Evolutionary conservation across 2,888 invertebrate genomes (phyloP).

Genomic region (Perdita meconis): DNA sequence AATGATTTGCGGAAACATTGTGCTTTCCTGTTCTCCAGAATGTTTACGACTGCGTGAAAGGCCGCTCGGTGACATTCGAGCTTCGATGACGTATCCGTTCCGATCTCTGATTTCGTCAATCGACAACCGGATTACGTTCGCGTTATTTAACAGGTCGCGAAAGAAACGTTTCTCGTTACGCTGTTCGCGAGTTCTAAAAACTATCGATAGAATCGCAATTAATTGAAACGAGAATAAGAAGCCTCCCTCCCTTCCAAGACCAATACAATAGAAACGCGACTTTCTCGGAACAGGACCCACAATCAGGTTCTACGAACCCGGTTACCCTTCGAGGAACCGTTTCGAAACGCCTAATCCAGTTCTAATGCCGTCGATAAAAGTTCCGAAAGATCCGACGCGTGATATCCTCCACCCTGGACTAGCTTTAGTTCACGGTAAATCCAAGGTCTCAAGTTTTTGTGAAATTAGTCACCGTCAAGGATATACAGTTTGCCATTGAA

Average conservation of each 20-base stretch:
- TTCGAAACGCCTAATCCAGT: conserved; percentile 19
- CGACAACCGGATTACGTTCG: conserved; percentile 23
- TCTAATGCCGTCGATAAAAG: conserved; percentile 30
- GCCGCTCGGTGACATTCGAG: conserved; percentile 49
- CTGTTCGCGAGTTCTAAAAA: neutral
- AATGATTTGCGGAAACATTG: conserved; percentile 19
- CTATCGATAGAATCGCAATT: neutral
- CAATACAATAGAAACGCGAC: no score
- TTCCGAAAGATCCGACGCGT: conserved; percentile 2
- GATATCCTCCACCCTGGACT: conserved; percentile 3
- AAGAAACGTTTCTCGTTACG: neutral
- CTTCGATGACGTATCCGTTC: conserved; percentile 33
- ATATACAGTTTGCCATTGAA: neutral
- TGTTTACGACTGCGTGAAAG: conserved; percentile 47
- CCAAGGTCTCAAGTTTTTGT: neutral
- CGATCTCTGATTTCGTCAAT: conserved; percentile 48
- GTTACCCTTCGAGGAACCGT: neutral
- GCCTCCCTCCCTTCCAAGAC: no score
- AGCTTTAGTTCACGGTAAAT: neutral
- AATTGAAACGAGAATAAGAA: neutral
- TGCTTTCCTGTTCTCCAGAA: conserved; percentile 25
- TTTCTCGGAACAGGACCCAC: neutral
- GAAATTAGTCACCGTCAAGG: conserved; percentile 10
- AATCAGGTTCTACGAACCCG: conserved; percentile 5
- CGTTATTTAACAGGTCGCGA: conserved; percentile 6